Evolutionary conservation across 2,888 invertebrate species (phyloP).

Genomic region (Leptothorax acervorum): DNA sequence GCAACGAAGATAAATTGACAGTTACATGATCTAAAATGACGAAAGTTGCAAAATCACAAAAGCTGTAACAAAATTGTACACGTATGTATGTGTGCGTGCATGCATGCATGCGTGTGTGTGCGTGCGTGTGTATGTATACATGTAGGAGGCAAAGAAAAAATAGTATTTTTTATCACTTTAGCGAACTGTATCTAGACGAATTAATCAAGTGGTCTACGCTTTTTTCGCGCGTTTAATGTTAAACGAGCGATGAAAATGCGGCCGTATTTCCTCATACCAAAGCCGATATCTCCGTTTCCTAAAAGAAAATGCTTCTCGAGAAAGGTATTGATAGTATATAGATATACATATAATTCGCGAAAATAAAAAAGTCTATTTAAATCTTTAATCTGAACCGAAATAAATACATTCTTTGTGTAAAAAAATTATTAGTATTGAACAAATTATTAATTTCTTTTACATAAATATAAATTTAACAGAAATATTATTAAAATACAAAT

Average conservation of each 20-base stretch:
- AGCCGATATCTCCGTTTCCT: slow-evolving; percentile 60
- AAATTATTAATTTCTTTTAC: slow-evolving; percentile 3
- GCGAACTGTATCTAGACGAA: slow-evolving; percentile 68
- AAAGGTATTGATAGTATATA: slow-evolving; percentile 21
- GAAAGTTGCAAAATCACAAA: slow-evolving; percentile 28
- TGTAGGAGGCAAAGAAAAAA: slow-evolving; percentile 65
- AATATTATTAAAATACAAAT: neutral
- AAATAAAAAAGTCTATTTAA: slow-evolving; percentile 31
- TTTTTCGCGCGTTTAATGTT: slow-evolving; percentile 18
- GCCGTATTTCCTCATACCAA: slow-evolving; percentile 66
- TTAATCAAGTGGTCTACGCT: slow-evolving; percentile 50
- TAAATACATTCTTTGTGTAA: neutral
- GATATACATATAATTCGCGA: neutral
- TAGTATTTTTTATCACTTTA: slow-evolving; percentile 77
- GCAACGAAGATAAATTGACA: slow-evolving; percentile 42
- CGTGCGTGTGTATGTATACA: slow-evolving; percentile 63
- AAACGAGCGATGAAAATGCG: neutral
- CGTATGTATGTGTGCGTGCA: neutral
- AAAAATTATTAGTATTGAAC: neutral
- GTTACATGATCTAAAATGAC: slow-evolving; percentile 24
- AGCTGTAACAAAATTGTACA: slow-evolving; percentile 19
- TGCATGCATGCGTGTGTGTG: neutral
- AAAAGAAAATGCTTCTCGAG: slow-evolving; percentile 16
- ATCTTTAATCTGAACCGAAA: neutral
- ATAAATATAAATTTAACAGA: neutral